These are phyloP conservation scores for Erethizon dorsatum DNA, from an alignment of 2,797 vertebrate genomes.

Conservation along the genomic window DNA sequence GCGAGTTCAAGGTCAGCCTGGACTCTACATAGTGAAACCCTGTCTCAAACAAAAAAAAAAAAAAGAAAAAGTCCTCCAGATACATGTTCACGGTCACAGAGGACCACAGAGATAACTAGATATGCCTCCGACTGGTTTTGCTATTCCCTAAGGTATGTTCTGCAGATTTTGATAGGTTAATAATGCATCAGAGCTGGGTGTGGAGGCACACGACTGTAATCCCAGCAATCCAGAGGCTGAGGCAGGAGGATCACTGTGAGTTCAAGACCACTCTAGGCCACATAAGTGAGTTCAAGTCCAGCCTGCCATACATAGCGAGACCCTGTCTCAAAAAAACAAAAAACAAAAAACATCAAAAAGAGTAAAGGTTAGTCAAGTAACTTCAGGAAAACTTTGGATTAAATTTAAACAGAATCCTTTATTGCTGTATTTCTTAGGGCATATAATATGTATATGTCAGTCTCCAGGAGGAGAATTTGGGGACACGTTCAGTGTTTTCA, in stretches of 20 bases:
- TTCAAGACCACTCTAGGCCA: neutral
- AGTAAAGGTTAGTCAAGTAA: neutral
- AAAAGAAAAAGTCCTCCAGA: neutral
- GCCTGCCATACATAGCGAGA: neutral
- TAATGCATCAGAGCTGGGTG: neutral
- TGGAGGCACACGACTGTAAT: neutral
- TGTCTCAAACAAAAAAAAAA: neutral
- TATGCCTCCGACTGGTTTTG: neutral
- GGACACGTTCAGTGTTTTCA: neutral
- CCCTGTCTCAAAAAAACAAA: neutral
- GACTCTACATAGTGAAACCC: neutral
- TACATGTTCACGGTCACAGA: neutral
- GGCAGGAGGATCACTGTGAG: neutral
- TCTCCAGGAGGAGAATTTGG: neutral
- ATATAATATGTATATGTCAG: neutral
- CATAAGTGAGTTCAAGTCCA: neutral
- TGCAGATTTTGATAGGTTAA: neutral
- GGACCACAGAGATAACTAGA: neutral
- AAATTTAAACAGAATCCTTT: constrained; percentile 17
- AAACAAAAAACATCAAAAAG: neutral
- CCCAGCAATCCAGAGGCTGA: neutral
- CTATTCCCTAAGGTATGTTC: neutral
- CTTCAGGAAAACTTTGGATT: neutral
- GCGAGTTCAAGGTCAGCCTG: neutral
- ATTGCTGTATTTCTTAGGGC: neutral